These are phyloP conservation scores for Colossoma macropomum DNA, from an alignment of 2,113 vertebrate genomes.

Conservation along the genomic window DNA sequence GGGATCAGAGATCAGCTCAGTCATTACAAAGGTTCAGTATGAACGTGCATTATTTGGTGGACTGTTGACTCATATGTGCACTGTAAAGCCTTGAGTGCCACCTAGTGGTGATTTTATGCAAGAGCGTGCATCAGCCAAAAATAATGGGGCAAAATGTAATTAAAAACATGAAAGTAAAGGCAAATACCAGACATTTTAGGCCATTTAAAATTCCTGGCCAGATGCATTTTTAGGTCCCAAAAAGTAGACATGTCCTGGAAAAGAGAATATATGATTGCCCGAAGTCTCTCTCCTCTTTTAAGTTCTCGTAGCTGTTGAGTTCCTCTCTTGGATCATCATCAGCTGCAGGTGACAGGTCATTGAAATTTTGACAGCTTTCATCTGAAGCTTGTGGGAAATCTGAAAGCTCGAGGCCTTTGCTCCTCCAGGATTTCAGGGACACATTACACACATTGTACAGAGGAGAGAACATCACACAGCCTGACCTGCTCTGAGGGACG, in stretches of 20 bases:
- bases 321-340: background rate
- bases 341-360: background rate
- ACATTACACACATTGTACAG: background rate
- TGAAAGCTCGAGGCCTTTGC: background rate
- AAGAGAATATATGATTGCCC: too few relatives aligned
- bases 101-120: background rate
- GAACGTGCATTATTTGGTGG: too few relatives aligned
- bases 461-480: background rate
- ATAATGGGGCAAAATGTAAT: too few relatives aligned
- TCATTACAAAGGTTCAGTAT: too few relatives aligned
- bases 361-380: background rate
- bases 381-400: slow-evolving; percentile 27
- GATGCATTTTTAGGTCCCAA: too few relatives aligned
- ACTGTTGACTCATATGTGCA: background rate
- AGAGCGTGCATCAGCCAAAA: background rate
- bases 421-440: background rate
- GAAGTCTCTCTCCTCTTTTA: too few relatives aligned
- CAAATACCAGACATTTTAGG: too few relatives aligned
- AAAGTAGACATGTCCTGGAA: too few relatives aligned
- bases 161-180: too few relatives aligned
- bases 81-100: slow-evolving; percentile 24
- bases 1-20: too few relatives aligned
- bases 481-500: background rate
- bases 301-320: background rate
- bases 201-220: too few relatives aligned